phyloP scores from a whole-genome alignment of 2,888 invertebrate genomes.

The Lochmaea capreae region DNA sequence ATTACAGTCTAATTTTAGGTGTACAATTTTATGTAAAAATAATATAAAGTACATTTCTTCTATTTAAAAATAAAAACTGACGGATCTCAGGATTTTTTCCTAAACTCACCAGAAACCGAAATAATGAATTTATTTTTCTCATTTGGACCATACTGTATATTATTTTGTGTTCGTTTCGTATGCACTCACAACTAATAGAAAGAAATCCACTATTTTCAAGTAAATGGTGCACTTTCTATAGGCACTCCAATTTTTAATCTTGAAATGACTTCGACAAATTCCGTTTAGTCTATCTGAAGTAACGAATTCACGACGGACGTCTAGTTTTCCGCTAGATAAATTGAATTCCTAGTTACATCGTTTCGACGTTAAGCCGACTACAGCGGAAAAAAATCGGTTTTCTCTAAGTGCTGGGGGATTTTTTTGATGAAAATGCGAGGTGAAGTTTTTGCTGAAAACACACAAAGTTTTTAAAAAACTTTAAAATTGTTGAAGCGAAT shows the following conservation, averaged over 20 bases:
- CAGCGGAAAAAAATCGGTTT: background rate
- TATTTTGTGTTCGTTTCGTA: no score
- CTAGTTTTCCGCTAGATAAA: background rate
- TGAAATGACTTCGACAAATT: background rate
- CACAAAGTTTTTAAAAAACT: background rate
- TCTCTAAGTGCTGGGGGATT: background rate
- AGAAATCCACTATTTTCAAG: background rate
- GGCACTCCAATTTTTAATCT: background rate
- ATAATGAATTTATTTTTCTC: no score
- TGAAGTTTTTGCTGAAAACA: background rate
- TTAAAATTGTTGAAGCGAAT: background rate
- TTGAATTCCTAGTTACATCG: background rate
- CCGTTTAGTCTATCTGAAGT: background rate
- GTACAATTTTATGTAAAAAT: no score
- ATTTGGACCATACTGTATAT: no score
- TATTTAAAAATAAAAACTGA: no score
- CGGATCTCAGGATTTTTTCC: no score
- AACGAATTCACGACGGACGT: background rate
- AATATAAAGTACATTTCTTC: no score
- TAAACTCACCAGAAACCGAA: no score
- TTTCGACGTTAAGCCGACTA: background rate
- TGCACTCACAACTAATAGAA: no score
- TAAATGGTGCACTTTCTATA: background rate
- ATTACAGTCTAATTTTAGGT: no score
- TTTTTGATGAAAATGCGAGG: background rate